Evolutionary conservation across 1,140 invertebrate species (phyloP).

Genomic region (Drosophila orosa): DNA sequence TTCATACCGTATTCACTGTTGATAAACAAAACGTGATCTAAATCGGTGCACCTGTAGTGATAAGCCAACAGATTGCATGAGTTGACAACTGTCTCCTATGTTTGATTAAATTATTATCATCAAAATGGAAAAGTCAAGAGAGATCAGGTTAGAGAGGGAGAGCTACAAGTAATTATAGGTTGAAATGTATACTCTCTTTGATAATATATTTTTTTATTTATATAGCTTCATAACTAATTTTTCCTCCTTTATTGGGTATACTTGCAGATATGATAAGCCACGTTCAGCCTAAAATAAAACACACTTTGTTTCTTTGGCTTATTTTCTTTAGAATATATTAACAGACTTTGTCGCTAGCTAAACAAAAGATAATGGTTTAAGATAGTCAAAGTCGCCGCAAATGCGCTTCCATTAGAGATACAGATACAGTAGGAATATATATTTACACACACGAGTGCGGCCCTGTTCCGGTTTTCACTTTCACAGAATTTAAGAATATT

Average conservation of each 20-base stretch:
- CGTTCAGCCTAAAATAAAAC: slow-evolving; percentile 1
- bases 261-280: background rate
- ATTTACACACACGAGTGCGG: background rate
- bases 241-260: too few relatives aligned
- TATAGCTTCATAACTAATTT: background rate
- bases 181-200: background rate
- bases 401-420: slow-evolving; percentile 5
- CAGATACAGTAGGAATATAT: slow-evolving; percentile 15
- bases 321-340: slow-evolving; percentile 4
- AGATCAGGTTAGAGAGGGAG: background rate
- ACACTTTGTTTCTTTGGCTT: slow-evolving; percentile 8
- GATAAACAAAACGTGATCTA: slow-evolving; percentile 42
- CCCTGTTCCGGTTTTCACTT: background rate
- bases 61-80: slow-evolving; percentile 25
- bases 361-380: slow-evolving; percentile 66
- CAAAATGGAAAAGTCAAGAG: slow-evolving; percentile 1
- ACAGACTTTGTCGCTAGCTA: slow-evolving; percentile 23
- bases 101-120: slow-evolving; percentile 30
- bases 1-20: background rate
- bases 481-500: background rate
- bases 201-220: background rate
- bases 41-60: slow-evolving; percentile 25
- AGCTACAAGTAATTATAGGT: background rate
- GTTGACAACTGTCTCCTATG: slow-evolving; percentile 13
- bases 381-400: slow-evolving; percentile 41